A percentile compares a stretch with the other conserved stretches of the same genome.
phyloP scores from a whole-genome alignment of 1,140 invertebrate species.

The Potamilus streckersoni region DNA sequence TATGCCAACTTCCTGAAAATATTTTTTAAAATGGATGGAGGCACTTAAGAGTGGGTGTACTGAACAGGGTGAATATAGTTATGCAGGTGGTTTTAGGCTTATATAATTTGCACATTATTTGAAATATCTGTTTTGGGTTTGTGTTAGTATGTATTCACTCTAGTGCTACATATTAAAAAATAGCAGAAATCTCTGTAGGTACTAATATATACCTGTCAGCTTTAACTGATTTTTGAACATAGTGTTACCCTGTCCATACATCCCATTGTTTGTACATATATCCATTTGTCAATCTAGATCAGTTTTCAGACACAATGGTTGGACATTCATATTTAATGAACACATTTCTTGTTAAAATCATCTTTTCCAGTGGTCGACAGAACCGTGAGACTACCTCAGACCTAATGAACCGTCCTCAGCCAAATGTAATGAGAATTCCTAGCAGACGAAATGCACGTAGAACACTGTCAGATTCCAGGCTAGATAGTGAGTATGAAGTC shows the following conservation, averaged over 20 bases:
- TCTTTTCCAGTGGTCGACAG: slow-evolving; percentile 74
- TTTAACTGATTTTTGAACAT: too few species aligned
- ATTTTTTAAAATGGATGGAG: too few species aligned
- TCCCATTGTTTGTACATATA: neutral
- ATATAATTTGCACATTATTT: too few species aligned
- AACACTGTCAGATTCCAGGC: slow-evolving; percentile 68
- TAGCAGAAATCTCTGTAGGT: neutral
- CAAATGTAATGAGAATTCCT: slow-evolving; percentile 87
- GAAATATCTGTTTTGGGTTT: too few species aligned
- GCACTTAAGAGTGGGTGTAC: too few species aligned
- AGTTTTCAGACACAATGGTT: neutral
- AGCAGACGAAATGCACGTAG: slow-evolving; percentile 86
- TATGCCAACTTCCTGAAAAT: too few species aligned
- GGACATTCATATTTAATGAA: neutral
- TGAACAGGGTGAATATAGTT: too few species aligned
- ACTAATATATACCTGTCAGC: neutral
- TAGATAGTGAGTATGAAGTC: slow-evolving; percentile 17
- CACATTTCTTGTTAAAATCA: neutral
- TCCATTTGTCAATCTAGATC: neutral
- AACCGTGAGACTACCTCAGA: slow-evolving; percentile 75
- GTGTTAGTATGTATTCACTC: too few species aligned
- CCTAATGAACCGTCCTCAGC: slow-evolving; percentile 77
- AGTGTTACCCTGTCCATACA: neutral
- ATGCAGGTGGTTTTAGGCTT: too few species aligned
- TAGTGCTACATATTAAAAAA: too few species aligned